Conservation (phyloP, 64 coral and sea anemone genomes). For the Pocillopora verrucosa region DNA sequence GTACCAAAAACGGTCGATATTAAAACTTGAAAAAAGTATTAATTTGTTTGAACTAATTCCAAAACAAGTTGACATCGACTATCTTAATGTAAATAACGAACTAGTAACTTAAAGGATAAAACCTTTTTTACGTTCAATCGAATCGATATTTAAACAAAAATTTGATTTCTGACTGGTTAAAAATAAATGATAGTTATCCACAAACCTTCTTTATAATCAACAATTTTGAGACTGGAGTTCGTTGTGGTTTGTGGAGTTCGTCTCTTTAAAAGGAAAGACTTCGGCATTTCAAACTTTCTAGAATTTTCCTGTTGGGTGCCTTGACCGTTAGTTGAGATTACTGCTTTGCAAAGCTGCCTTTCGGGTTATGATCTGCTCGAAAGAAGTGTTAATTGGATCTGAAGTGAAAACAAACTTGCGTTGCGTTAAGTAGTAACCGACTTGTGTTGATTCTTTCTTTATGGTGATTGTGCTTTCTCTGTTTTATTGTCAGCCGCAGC, state of each 20-base stretch:
- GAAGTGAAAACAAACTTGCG: background rate
- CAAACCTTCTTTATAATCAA: background rate
- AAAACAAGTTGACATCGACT: background rate
- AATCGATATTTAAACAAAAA: background rate
- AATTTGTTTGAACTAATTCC: background rate
- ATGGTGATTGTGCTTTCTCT: conserved; percentile 71
- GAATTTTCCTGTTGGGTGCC: background rate
- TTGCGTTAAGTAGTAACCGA: background rate
- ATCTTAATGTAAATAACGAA: background rate
- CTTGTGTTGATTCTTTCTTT: background rate
- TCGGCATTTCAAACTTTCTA: conserved; percentile 43
- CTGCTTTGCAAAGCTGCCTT: background rate
- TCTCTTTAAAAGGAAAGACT: conserved; percentile 66
- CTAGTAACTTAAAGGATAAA: background rate
- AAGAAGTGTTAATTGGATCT: background rate
- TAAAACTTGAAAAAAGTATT: background rate
- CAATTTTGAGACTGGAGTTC: background rate
- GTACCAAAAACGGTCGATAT: background rate
- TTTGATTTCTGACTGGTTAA: background rate
- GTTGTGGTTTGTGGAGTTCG: background rate
- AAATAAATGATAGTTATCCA: background rate
- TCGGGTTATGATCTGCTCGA: background rate
- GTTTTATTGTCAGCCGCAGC: conserved; percentile 40
- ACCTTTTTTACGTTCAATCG: background rate
- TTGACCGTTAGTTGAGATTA: background rate